Conservation (phyloP, 2,113 vertebrate species). For the Salvelinus namaycush region DNA sequence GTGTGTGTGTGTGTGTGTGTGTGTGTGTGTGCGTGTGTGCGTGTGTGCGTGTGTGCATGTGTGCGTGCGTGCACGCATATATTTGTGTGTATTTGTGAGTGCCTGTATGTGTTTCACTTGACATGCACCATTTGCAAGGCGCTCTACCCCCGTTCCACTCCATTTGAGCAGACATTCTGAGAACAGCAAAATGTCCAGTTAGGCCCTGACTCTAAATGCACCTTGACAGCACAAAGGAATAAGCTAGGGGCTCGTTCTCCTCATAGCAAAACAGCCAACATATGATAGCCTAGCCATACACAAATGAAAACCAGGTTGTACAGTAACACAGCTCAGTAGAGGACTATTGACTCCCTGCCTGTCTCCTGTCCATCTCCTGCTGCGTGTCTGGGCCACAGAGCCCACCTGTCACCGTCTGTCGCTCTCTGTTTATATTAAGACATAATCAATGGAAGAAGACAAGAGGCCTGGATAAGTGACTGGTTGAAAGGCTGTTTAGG, state of each 20-base stretch:
- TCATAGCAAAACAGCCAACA: not conserved
- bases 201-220: constrained; percentile 19
- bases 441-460: too few relatives aligned
- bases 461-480: too few relatives aligned
- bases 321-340: not conserved
- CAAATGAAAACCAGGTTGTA: not conserved
- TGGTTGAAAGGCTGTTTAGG: too few relatives aligned
- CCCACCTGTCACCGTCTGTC: not conserved
- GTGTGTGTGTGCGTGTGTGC: not conserved
- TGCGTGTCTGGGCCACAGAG: too few relatives aligned
- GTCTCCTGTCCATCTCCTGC: constrained; percentile 6
- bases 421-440: too few relatives aligned
- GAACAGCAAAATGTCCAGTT: constrained; percentile 37
- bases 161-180: constrained; percentile 40
- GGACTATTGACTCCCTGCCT: constrained; percentile 22
- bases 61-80: not conserved
- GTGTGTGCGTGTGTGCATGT: not conserved
- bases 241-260: not conserved
- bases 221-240: constrained; percentile 21
- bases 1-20: not conserved
- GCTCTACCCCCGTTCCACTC: constrained; percentile 25
- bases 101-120: constrained; percentile 12
- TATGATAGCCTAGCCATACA: not conserved
- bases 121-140: constrained; percentile 24
- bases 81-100: not conserved